These are phyloP conservation scores for Fragum fragum DNA, from an alignment of 2,888 invertebrate species.

Conservation along the genomic window DNA sequence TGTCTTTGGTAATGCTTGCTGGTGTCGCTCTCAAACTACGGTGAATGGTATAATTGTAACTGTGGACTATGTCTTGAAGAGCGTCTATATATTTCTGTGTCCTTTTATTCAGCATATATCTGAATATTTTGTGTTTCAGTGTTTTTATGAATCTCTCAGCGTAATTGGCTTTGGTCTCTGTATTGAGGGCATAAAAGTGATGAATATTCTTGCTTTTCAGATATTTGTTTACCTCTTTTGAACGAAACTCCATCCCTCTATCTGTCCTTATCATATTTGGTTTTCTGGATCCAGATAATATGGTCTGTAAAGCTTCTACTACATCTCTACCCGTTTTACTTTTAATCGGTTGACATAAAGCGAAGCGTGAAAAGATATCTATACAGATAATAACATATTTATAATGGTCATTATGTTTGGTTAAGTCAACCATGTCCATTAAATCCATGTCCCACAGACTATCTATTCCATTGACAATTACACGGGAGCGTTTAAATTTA, in stretches of 20 bases:
- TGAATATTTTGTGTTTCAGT: conserved; percentile 17
- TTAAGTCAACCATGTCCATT: conserved; percentile 41
- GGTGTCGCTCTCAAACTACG: conserved; percentile 37
- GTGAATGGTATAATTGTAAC: conserved; percentile 48
- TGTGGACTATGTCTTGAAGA: conserved; percentile 23
- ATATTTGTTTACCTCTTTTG: conserved; percentile 35
- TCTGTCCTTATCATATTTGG: conserved; percentile 46
- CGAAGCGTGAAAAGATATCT: conserved; percentile 46
- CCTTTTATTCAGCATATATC: conserved; percentile 27
- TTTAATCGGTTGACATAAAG: conserved; percentile 40
- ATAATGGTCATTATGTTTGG: conserved; percentile 35
- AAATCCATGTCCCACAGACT: conserved; percentile 49
- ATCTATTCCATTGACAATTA: conserved; percentile 49
- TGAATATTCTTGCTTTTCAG: conserved; percentile 30
- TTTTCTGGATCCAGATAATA: conserved; percentile 43
- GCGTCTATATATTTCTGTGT: conserved; percentile 36
- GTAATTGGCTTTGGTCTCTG: conserved; percentile 52
- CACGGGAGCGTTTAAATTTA: conserved; percentile 26
- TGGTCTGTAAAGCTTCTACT: conserved; percentile 30
- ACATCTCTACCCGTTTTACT: conserved; percentile 37
- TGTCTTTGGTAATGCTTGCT: not conserved
- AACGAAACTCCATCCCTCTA: conserved; percentile 38
- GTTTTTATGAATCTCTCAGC: conserved; percentile 40
- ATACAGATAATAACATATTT: conserved; percentile 38
- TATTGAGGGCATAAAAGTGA: conserved; percentile 34